Evolutionary conservation across 2,797 vertebrate genomes (phyloP).

Genomic region (Parotocinclus haroldoi): DNA sequence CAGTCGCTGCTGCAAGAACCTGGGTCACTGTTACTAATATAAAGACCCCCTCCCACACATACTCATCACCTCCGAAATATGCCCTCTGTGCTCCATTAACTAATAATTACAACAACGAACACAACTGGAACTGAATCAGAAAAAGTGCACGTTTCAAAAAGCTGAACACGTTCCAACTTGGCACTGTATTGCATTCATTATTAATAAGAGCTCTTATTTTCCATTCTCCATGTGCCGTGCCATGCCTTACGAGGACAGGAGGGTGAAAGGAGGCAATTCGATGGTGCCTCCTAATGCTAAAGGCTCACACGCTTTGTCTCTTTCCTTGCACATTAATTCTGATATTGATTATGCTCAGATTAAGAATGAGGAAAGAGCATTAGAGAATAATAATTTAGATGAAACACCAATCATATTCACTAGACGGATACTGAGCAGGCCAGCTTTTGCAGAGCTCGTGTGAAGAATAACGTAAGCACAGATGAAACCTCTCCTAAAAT

Average conservation of each 20-base stretch:
- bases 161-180: conserved; percentile 55
- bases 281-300: conserved; percentile 34
- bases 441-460: background rate
- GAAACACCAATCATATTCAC: conserved; percentile 34
- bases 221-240: conserved; percentile 45
- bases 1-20: no score
- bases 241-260: conserved; percentile 35
- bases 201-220: conserved; percentile 55
- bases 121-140: conserved; percentile 50
- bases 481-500: background rate
- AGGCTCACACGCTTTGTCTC: conserved; percentile 53
- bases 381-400: conserved; percentile 41
- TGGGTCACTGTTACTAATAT: no score
- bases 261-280: conserved; percentile 13
- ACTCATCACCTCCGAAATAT: no score
- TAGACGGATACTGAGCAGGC: background rate
- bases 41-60: no score
- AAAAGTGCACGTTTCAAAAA: conserved; percentile 46
- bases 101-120: conserved; percentile 66
- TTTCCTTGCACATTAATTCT: conserved; percentile 60
- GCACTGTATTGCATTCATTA: conserved; percentile 58
- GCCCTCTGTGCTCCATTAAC: background rate
- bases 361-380: conserved; percentile 38
- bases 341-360: conserved; percentile 62
- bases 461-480: background rate